Evolutionary conservation across 2,797 vertebrate genomes (phyloP), one percentile per base, ranked within the genome.

Genomic region (Zenarchopterus dispar): DNA sequence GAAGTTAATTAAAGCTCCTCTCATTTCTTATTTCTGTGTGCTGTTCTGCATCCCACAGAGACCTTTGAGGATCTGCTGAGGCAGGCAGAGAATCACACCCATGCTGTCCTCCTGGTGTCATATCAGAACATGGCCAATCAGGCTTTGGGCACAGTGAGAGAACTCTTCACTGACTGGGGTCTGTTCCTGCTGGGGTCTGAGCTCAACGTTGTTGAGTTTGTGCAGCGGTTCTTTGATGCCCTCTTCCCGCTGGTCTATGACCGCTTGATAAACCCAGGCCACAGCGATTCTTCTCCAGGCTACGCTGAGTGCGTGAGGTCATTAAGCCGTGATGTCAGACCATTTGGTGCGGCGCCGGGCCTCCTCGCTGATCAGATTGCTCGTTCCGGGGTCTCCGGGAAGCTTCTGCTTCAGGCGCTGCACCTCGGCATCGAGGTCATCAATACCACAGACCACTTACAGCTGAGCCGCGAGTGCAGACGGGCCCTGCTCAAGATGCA

Each of bases 381-480:
- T 62, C 90, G 80, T 22, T 94, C 94, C 0, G 91, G 94, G 39
- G 54, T 93, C 53, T 88, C 91, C 0, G 93, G 89, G 46, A 91
- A 92, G 55, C 82, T 93, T 1, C 95, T 97, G 47, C 88, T 97
- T 44, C 96, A 96, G 84, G 94, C 96, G 0, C 86, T 97, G 73
- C 95, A 97, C 77, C 87, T 97, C 22, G 95, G 94, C 47, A 92
- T 96, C 0, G 96, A 97, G 89, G 94, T 96, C 78, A 95, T 97
- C 86, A 96, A 96, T 52, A 95, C 95, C 21, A 97, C 96, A 0
- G 96, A 96, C 73, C 95, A 96, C 57, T 76, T 95, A 45, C 92
- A 66, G 69, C 91, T 95, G 73, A 95, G 94, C 75, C 91, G 93
- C 0, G 95, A 96, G 61, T 97, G 96, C 71, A 83, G 91, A 42